Evolutionary conservation across 2,113 vertebrate species (phyloP), one percentile per base, ranked within the genome.

Genomic region (Gasterosteus nipponicus): DNA sequence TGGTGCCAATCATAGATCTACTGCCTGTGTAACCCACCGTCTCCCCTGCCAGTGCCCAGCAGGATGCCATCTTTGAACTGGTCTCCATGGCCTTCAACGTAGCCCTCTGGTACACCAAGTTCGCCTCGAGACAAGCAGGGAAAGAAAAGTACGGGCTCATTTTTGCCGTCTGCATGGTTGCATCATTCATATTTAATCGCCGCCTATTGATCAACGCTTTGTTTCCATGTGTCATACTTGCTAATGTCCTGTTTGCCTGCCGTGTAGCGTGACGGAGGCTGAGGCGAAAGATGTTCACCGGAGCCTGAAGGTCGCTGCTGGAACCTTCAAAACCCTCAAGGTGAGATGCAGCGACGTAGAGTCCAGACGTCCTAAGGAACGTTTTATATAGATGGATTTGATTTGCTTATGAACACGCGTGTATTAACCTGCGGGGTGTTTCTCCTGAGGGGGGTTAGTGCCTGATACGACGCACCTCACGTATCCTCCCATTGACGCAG

Each of bases 281-380:
- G 98, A 99, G 93, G 98, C 97, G 5, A 99, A 99, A 94, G 97
- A 97, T 0, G 97, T 99, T 78, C 98, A 99, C 83, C 95, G 95
- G 75, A 99, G 97, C 91, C 88, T 99, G 86, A 99, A 97, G 90
- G 94, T 93, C 87, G 97, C 97, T 76, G 97, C 98, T 79, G 98
- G 98, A 51, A 96, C 98, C 88, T 99, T 98, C 92, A 99, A 97
- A 89, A 95, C 95, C 87, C 94, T 99, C 46, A 99, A 98, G 97
- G 98, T 99, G 91, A 89, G 41, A 2, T 4, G 9, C n/a, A 65
- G 9, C 3, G 4, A 16, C 5, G 58, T n/a, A 41, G 15, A 1
- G 31, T 60, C 58, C 35, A 35, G 57, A 5, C 57, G 4, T 19
- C 4, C 31, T 9, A 35, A 10, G 14, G 29, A 11, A 12, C 26